Base-by-base conservation (phyloP, 2,113 vertebrate genomes). In the Natator depressus region DNA sequence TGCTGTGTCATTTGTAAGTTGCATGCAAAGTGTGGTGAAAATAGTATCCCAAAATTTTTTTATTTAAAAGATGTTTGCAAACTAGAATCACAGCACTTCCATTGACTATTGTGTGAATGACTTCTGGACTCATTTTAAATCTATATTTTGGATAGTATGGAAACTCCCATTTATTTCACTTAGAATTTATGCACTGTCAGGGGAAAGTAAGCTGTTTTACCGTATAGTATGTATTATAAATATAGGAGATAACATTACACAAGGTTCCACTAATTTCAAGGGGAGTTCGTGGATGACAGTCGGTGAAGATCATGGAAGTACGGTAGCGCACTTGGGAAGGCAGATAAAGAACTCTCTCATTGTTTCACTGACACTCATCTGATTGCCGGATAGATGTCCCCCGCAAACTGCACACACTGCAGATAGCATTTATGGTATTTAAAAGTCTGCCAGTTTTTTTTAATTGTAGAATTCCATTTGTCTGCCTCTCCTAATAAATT, bases 1-100 rank as follows among this genome's bases (percentile, higher is more conserved):
- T 38, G 75, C 22, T 14, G 13, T 47, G 75, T 47, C 46, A 78
- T 78, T 27, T 78, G 25, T 78, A 78, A 78, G 75, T 76, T 47
- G 13, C 24, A 83, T 62, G 59, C 1, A 4, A 91, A 76, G 11
- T n/a, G 27, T 11, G 29, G 29, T 1, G 50, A 55, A 72, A 42
- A 31, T 2, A 55, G 46, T 10, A 80, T 57, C 53, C 25, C 86
- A 84, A 65, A 57, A 22, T 0, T 0, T 27, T 42, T 0, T 57
- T 54, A 88, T 3, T 84, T 29, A 53, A 72, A 2, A 0, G 5
- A 86, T 53, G 51, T 2, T 85, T 38, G 22, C 20, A 88, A 69
- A 38, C 6, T n/a, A 22, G 5, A 92, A 78, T 42, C 31, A 0
- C 3, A 83, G 35, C 29, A 65, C 38, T 88, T 53, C 69, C 49